phyloP scores from a whole-genome alignment of 2,113 vertebrate species.

The Silurus asotus region DNA sequence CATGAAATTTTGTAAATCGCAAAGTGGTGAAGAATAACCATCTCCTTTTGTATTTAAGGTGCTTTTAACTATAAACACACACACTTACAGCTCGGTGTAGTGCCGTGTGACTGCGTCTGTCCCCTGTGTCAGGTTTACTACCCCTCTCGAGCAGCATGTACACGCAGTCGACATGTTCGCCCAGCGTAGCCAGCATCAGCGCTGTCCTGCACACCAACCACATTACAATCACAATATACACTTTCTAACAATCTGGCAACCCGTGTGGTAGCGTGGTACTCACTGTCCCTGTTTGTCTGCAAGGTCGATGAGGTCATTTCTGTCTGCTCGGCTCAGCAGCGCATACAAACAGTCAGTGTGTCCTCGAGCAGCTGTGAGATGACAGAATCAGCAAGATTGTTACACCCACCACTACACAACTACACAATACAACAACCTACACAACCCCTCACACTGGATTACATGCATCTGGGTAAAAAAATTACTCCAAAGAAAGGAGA shows the following conservation, averaged over 20 bases:
- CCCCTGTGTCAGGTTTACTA: slow-evolving; percentile 83
- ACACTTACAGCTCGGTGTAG: slow-evolving; percentile 88
- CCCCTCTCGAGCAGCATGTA: slow-evolving; percentile 94
- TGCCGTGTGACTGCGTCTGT: slow-evolving; percentile 86
- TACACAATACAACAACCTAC: not conserved
- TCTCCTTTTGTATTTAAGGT: not conserved
- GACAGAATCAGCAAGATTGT: not conserved
- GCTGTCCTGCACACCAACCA: slow-evolving; percentile 76
- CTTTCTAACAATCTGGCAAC: not conserved
- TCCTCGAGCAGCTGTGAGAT: slow-evolving; percentile 82
- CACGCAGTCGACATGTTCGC: slow-evolving; percentile 87
- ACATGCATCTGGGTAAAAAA: not conserved
- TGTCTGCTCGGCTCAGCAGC: slow-evolving; percentile 86
- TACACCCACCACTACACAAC: not conserved
- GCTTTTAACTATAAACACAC: not conserved
- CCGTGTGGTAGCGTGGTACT: slow-evolving; percentile 62
- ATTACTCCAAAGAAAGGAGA: not conserved
- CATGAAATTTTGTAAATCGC: not conserved
- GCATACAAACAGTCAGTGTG: slow-evolving; percentile 90
- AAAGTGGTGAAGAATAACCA: not conserved
- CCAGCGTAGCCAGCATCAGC: slow-evolving; percentile 90
- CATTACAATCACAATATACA: not conserved
- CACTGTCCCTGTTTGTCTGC: slow-evolving; percentile 88
- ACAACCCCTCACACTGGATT: slow-evolving; percentile 1
- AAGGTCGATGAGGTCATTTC: slow-evolving; percentile 83